Conservation (phyloP, 1,140 invertebrate genomes). For the Varroa destructor region DNA sequence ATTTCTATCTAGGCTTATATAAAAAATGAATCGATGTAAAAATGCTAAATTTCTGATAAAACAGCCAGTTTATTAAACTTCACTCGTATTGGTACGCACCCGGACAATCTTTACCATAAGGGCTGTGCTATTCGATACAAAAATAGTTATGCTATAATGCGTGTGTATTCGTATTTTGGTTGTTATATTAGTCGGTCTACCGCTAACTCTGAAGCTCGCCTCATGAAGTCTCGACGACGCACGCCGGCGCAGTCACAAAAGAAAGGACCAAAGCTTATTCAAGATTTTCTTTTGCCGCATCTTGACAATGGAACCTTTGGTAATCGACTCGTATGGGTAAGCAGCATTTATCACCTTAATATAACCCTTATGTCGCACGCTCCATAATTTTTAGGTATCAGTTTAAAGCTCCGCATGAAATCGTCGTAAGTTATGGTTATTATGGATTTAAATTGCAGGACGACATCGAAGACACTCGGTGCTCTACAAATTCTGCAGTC, state of each 20-base stretch:
- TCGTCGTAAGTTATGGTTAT: neutral
- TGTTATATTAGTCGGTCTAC: neutral
- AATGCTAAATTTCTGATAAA: too few species aligned
- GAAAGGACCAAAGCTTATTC: slow-evolving; percentile 22
- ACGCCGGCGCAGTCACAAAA: neutral
- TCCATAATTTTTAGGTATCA: neutral
- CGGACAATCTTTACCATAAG: neutral
- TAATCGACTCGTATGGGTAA: slow-evolving; percentile 20
- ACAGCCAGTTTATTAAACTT: neutral
- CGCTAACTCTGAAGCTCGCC: neutral
- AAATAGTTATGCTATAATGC: neutral
- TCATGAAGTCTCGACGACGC: slow-evolving; percentile 1
- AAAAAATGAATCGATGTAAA: too few species aligned
- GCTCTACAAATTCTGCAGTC: too few species aligned
- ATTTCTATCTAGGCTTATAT: too few species aligned
- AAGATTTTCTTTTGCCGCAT: slow-evolving; percentile 27
- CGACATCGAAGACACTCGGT: neutral
- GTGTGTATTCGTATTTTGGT: neutral
- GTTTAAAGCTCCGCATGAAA: neutral
- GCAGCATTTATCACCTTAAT: neutral
- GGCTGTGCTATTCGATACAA: neutral
- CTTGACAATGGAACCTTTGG: slow-evolving; percentile 24
- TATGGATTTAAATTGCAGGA: neutral
- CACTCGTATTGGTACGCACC: neutral
- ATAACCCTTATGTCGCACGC: too few species aligned